Conservation (phyloP, 2,113 vertebrate genomes). For the Nestor notabilis region DNA sequence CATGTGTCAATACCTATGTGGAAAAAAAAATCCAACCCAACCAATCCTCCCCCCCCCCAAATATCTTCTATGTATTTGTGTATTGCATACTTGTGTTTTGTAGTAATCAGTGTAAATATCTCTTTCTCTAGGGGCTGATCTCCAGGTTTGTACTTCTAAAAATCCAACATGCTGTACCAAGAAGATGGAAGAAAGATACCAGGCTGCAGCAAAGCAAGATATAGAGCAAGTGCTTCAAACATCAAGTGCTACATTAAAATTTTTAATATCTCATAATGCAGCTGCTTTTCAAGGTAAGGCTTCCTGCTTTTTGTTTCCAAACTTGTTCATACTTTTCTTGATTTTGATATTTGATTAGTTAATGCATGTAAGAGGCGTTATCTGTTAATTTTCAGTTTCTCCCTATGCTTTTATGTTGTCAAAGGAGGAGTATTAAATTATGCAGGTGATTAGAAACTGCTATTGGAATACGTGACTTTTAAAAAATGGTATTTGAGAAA, state of each 20-base stretch:
- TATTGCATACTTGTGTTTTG: not conserved
- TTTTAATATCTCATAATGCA: conserved; percentile 83
- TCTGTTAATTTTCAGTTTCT: not conserved
- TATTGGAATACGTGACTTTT: not conserved
- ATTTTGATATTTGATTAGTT: not conserved
- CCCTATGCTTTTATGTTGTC: not conserved
- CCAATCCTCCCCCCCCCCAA: not conserved
- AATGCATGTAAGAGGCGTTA: not conserved
- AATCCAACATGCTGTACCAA: conserved; percentile 87
- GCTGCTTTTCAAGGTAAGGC: conserved; percentile 90
- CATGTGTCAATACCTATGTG: not conserved
- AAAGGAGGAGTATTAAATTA: not conserved
- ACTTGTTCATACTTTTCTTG: not conserved
- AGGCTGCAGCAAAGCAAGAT: conserved; percentile 79
- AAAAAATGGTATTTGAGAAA: not conserved
- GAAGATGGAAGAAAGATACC: conserved; percentile 89
- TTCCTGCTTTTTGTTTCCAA: not conserved
- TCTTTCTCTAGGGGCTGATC: conserved; percentile 78
- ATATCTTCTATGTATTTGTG: not conserved
- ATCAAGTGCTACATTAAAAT: conserved; percentile 82
- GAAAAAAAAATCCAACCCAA: not conserved
- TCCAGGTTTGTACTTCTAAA: conserved; percentile 84
- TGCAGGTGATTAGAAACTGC: not conserved
- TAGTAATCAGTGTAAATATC: not conserved
- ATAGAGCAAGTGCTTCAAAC: conserved; percentile 85